These are phyloP conservation scores for Lasioglossum zephyrum DNA, from an alignment of 2,888 invertebrate species.

Conservation along the genomic window DNA sequence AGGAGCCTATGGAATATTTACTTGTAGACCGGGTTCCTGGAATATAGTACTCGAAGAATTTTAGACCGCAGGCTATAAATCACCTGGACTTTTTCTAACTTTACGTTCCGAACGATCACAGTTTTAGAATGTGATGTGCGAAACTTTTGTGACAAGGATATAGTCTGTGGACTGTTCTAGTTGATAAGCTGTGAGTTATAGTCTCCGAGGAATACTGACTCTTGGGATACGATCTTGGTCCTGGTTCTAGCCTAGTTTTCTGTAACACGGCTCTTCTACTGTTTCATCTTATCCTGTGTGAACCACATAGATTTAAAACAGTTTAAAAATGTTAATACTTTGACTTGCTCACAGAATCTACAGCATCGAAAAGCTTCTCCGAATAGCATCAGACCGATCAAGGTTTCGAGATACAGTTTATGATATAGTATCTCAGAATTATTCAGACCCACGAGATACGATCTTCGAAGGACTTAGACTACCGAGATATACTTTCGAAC, in stretches of 20 bases:
- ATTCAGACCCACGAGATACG: neutral
- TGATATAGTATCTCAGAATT: constrained; percentile 9
- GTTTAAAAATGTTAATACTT: neutral
- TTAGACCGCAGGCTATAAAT: neutral
- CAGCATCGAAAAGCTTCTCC: neutral
- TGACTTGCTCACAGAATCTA: neutral
- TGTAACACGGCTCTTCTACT: neutral
- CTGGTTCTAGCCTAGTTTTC: neutral
- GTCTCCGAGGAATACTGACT: neutral
- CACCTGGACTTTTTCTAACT: neutral
- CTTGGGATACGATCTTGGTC: neutral
- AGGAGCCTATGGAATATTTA: neutral
- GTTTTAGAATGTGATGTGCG: neutral
- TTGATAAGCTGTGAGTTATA: neutral
- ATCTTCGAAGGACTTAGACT: neutral
- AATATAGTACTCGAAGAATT: neutral
- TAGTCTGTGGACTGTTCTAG: neutral
- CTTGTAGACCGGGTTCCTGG: neutral
- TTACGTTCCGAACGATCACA: neutral
- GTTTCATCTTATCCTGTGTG: neutral
- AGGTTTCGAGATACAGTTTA: constrained; percentile 2
- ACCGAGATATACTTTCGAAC: neutral
- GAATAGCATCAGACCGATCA: neutral
- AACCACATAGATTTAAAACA: neutral
- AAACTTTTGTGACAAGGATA: neutral